A percentile compares a stretch with the other conserved stretches of the same genome.
phyloP scores from a whole-genome alignment of 2,113 vertebrate genomes.

The Mormoops blainvillei region DNA sequence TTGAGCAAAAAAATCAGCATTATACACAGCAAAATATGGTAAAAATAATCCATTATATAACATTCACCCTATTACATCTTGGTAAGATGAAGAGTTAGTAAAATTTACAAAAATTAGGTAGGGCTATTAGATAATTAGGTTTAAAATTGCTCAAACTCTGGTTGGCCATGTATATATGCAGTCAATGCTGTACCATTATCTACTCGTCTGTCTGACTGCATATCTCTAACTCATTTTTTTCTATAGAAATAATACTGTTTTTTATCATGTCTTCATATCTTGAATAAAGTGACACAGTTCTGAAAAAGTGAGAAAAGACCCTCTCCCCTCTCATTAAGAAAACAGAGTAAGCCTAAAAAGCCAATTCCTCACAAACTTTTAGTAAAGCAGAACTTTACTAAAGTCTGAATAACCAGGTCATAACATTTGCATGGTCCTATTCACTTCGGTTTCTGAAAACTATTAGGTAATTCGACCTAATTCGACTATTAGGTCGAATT shows the following conservation, averaged over 20 bases:
- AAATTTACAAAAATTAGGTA: conserved; percentile 7
- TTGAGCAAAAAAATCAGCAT: too few species aligned
- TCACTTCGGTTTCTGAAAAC: not conserved
- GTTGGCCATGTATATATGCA: not conserved
- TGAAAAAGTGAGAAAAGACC: not conserved
- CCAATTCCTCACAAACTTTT: not conserved
- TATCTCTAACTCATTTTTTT: not conserved
- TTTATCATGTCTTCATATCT: not conserved
- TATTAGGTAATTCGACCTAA: too few species aligned
- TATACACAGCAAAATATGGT: too few species aligned
- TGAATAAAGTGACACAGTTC: not conserved
- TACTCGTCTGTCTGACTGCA: not conserved
- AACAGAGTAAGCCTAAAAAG: not conserved
- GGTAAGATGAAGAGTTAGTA: not conserved
- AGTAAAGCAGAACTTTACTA: not conserved
- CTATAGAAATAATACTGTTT: not conserved
- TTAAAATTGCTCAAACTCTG: conserved; percentile 1
- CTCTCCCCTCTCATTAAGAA: not conserved
- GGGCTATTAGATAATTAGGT: not conserved
- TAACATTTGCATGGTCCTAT: not conserved
- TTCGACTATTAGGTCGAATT: not conserved
- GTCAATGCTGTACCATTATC: not conserved
- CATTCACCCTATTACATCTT: not conserved
- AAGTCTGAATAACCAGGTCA: not conserved
- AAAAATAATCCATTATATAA: conserved; percentile 8